Base-by-base conservation (phyloP, 2,888 invertebrate genomes). In the Heliconius cydno region DNA sequence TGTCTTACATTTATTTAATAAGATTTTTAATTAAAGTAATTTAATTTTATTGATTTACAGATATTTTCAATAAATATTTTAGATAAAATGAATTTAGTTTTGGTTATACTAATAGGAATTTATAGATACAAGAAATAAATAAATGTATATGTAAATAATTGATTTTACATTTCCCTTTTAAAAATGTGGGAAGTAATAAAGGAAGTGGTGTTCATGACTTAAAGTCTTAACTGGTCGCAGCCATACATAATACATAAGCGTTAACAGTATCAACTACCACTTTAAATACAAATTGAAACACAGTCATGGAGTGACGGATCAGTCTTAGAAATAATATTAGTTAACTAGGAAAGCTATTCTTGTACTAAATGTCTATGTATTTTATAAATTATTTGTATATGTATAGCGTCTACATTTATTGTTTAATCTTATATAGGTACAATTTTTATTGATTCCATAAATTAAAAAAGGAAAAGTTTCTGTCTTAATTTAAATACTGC, bases 151-250 rank as follows among this genome's bases (percentile, higher is more conserved):
- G 12, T 68, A 79, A 68, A 68, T 68, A 46, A 79, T n/a, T 57
- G 60, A 66, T 67, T 74, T 78, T 67, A 74, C 74, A 75, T 79
- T 79, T 79, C 79, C 79, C 57, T 67, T 70, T 78, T 68, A 70
- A 81, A 80, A 82, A 79, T 82, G 82, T 82, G 79, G 79, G 81
- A 79, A 81, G 78, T 79, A 67, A 78, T 80, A 81, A 71, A 82
- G 82, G 82, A 82, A 81, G 76, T 81, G 81, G 78, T 78, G 82
- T 81, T 80, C 82, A 82, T 81, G 82, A 82, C 82, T 82, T 81
- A 76, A 76, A 78, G 80, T 77, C 76, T 82, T 81, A 81, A 80
- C 79, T 75, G 79, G 78, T 76, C 57, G 81, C 82, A 81, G 79
- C 57, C 68, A 82, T 82, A 82, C 81, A 82, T 82, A 82, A 82